These are phyloP conservation scores for Timema cristinae DNA, from an alignment of 2,888 invertebrate species.

Conservation along the genomic window DNA sequence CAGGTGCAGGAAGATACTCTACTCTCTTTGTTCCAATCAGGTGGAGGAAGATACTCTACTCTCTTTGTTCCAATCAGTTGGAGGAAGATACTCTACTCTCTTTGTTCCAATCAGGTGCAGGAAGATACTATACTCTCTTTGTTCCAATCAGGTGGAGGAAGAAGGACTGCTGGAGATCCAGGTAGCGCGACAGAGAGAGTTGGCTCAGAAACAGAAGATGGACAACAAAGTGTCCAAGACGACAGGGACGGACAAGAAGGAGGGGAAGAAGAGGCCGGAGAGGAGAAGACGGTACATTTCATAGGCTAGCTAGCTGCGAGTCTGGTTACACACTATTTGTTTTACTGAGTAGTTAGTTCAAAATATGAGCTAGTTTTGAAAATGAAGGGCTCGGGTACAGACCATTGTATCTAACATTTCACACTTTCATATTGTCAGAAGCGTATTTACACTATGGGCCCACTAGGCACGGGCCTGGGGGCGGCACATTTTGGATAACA, in stretches of 20 bases:
- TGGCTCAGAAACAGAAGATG: constrained; percentile 25
- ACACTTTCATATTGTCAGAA: too few species aligned
- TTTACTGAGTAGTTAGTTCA: too few species aligned
- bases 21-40: constrained; percentile 44
- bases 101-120: constrained; percentile 58
- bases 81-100: too few species aligned
- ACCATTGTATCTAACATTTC: too few species aligned
- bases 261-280: constrained; percentile 41
- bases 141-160: constrained; percentile 62
- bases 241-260: background rate
- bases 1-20: constrained; percentile 82
- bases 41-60: constrained; percentile 87
- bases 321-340: too few species aligned
- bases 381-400: too few species aligned
- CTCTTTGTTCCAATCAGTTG: constrained; percentile 52
- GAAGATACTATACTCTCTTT: too few species aligned
- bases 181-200: constrained; percentile 24
- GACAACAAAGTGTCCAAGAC: constrained; percentile 42
- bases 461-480: too few species aligned
- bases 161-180: constrained; percentile 66
- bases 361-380: too few species aligned
- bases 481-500: too few species aligned
- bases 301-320: too few species aligned
- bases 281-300: constrained; percentile 47
- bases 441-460: too few species aligned